Conservation (phyloP, 2,797 vertebrate genomes). For the Clarias fuscus region DNA sequence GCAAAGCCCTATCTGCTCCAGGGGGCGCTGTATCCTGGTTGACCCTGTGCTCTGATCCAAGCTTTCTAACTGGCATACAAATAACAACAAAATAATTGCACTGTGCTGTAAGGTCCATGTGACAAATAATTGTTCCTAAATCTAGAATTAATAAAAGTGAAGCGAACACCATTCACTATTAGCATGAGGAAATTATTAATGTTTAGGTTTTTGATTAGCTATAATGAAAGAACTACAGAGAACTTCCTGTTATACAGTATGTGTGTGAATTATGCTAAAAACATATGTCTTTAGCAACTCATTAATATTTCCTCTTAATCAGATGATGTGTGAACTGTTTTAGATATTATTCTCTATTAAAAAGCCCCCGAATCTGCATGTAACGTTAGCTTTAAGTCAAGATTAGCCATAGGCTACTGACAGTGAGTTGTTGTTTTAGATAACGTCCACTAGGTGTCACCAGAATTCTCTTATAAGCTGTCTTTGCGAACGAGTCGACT, state of each 20-base stretch:
- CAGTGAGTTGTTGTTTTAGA: background rate
- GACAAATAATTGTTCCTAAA: too few relatives aligned
- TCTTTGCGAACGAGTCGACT: background rate
- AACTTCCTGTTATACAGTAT: background rate
- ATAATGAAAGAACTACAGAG: background rate
- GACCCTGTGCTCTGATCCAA: too few relatives aligned
- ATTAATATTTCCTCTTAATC: background rate
- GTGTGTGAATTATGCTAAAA: background rate
- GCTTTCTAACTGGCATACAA: too few relatives aligned
- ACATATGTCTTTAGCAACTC: background rate
- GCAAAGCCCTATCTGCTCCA: too few relatives aligned
- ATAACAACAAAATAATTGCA: too few relatives aligned
- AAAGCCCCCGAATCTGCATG: background rate
- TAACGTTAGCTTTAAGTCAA: background rate
- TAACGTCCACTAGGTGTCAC: slow-evolving; percentile 1
- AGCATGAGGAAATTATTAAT: background rate
- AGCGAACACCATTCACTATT: background rate
- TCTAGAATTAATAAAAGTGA: background rate
- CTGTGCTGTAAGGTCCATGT: too few relatives aligned
- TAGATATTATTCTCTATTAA: background rate
- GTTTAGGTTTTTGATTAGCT: background rate
- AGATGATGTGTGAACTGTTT: background rate
- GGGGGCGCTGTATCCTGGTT: too few relatives aligned
- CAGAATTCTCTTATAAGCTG: background rate
- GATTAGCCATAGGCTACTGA: background rate